Evolutionary conservation across 2,888 invertebrate genomes (phyloP), one percentile per base, ranked within the genome.

Genomic region (Heliconius sara): DNA sequence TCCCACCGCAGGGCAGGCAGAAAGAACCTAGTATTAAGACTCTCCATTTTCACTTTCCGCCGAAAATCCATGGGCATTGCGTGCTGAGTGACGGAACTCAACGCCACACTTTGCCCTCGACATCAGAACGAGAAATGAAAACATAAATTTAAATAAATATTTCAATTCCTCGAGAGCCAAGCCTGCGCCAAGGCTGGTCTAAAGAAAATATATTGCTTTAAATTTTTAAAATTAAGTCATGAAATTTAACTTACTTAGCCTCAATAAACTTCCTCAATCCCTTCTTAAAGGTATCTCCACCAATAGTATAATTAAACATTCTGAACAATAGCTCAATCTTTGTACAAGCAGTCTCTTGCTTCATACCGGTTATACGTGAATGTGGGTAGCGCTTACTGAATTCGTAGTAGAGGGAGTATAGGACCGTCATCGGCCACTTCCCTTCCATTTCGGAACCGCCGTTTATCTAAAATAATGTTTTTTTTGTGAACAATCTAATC

Each of bases 281-380:
- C 70, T 96, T 96, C 87, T 96, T 96, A 89, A 99, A 98, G 0
- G 97, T 96, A 0, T 96, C 95, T 78, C 96, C 96, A 5, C 98
- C 98, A 12, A 99, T 93, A 0, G 98, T 98, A 85, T 97, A 97
- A 88, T 98, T 97, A 87, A 99, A 96, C 99, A 99, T 99, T 47
- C 99, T 95, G 89, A 99, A 97, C 16, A 99, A 95, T 60, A 98
- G 91, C 87, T 97, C 97, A 2, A 97, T 97, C 93, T 97, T 97
- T 5, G 97, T 96, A 57, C 97, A 97, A 0, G 96, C 96, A 0
- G 97, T 97, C 89, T 97, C 97, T 85, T 97, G 96, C 86, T 96
- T 96, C 92, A 97, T 97, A 63, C 97, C 97, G 0, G 97, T 97
- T 83, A 97, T 97, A 80, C 97, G 96, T 0, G 97, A 97, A 91